Evolutionary conservation across 2,797 vertebrate genomes (phyloP), one percentile per base, ranked within the genome.

Genomic region (Sarcoramphus papa): DNA sequence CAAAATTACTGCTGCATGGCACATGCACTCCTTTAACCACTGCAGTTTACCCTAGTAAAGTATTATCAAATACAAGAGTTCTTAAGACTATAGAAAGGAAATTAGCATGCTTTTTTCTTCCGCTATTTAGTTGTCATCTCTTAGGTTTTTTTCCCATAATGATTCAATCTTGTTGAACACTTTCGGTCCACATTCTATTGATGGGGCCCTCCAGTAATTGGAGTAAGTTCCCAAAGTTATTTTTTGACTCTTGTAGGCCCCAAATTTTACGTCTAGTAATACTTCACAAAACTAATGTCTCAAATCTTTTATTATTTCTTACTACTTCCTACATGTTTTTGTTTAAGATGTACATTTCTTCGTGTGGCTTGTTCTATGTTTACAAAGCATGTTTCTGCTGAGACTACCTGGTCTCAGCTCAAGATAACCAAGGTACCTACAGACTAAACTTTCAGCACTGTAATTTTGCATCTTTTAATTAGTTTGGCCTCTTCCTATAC

Each of bases 1-100:
- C 76, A 96, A 90, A 94, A 76, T 91, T 91, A 96, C 57, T 67
- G 73, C 94, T 81, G 81, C 81, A 84, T 7, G 4, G 21, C 54
- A 91, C 73, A 81, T 53, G 47, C 12, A 43, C 21, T 90, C 20
- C 45, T 93, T 91, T 88, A 95, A 90, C 35, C 24, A 91, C 30
- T 43, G n/a, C 31, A 48, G 50, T 51, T 78, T 72, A 92, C 30
- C 35, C 53, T 33, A 75, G 43, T 27, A 31, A 96, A 92, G 21
- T 10, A 80, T 54, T 72, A 53, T 24, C 47, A 85, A 85, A 67
- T n/a, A 6, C 25, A 78, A 50, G 43, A 20, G 2, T 63, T 85
- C 65, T 74, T 75, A 72, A 81, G 28, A 72, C 14, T 54, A 48
- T 6, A 33, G 35, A 84, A 85, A 78, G 21, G n/a, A 92, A 94